Evolutionary conservation across 2,888 invertebrate species (phyloP), one percentile per base, ranked within the genome.

Genomic region (Leucophora obtusa): DNA sequence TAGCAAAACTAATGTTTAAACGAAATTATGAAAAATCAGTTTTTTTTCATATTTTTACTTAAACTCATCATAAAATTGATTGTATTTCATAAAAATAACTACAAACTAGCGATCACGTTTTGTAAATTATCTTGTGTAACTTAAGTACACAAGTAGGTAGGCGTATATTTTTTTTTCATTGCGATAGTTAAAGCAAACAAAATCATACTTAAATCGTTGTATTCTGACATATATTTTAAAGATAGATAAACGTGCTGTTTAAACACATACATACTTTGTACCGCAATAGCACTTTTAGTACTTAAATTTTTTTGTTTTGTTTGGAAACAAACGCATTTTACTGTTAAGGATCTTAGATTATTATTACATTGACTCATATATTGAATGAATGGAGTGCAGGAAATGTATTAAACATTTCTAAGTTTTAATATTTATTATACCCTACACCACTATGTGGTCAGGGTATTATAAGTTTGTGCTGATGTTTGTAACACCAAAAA

Each of bases 101-200:
- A 15, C n/a, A 21, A 54, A 33, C 11, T 15, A 21, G 24, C 15
- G 54, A 81, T 81, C 81, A 81, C 81, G 81, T 81, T 81, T 81
- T 74, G 38, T 73, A 51, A 81, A 77, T 77, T 77, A 77, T 74
- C 72, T 74, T 73, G 60, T 70, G 77, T 77, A 74, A 81, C 73
- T 70, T 73, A 77, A 77, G 76, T 72, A 60, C 58, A 62, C 17
- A 75, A 50, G 51, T 24, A 24, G 33, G 56, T n/a, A 33, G 28
- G 56, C 33, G 56, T 58, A 33, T 28, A 6, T 28, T 3, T 28
- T 28, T 28, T 1, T 28, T 6, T 28, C 28, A 1, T 28, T 28
- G 3, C 3, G 4, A n/a, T 47, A 47, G 43, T 47, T 47, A 28
- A 5, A 15, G 33, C 56, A 17, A 28, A 33, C 28, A 28, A 71